phyloP scores from a whole-genome alignment of 2,113 vertebrate genomes.

The Scytalopus superciliaris region DNA sequence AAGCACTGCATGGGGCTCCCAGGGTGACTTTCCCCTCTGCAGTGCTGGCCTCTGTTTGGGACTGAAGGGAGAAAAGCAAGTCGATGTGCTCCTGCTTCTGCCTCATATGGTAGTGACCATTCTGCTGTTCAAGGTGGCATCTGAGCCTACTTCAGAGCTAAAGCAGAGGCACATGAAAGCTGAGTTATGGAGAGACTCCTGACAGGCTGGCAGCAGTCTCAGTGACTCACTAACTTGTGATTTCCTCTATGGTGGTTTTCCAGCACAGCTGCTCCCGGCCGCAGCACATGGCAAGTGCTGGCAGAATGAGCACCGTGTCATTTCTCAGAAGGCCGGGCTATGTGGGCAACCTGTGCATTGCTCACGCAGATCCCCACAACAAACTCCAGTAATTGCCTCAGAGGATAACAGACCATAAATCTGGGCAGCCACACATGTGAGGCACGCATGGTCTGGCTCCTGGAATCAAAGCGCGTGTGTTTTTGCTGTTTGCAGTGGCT shows the following conservation, averaged over 20 bases:
- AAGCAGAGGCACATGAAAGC: conserved; percentile 51
- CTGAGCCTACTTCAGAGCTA: background rate
- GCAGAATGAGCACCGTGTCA: background rate
- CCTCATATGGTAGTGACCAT: background rate
- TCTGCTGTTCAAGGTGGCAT: conserved; percentile 17
- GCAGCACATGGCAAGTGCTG: background rate
- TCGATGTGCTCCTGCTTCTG: background rate
- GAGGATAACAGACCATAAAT: conserved; percentile 52
- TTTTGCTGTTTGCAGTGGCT: conserved; percentile 30
- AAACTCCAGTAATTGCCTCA: conserved; percentile 34
- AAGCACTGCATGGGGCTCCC: background rate
- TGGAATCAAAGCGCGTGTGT: conserved; percentile 49
- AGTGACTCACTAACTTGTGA: conserved; percentile 76
- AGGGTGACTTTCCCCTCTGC: background rate
- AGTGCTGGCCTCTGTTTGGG: background rate
- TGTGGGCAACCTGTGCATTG: conserved; percentile 47
- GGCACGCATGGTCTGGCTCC: conserved; percentile 44
- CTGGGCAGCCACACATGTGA: conserved; percentile 32
- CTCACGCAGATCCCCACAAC: conserved; percentile 29
- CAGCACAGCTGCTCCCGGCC: conserved; percentile 40
- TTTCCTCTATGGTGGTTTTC: conserved; percentile 64
- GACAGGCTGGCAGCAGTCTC: conserved; percentile 46
- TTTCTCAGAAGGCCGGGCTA: background rate
- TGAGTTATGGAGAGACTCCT: conserved; percentile 51
- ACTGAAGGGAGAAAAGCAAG: background rate